A percentile compares a stretch with the other conserved stretches of the same genome.
Conservation (phyloP, 2,113 vertebrate species). For the Tychaedon coryphoeus region DNA sequence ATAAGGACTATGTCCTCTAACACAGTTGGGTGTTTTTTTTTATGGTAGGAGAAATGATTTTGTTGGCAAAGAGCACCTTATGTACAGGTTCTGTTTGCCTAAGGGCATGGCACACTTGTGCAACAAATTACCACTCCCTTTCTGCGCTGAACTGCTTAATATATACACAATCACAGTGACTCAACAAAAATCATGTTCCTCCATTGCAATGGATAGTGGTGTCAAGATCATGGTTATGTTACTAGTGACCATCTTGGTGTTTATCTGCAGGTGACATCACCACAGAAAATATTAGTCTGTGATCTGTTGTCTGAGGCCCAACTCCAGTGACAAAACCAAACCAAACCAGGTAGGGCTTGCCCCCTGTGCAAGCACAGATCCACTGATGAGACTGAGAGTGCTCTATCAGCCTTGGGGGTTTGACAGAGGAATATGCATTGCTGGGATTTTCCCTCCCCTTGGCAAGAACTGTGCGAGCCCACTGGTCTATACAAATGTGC, state of each 20-base stretch:
- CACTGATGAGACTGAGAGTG: background rate
- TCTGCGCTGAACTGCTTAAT: background rate
- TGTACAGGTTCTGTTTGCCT: background rate
- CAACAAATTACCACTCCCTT: background rate
- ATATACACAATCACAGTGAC: background rate
- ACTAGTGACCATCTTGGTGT: background rate
- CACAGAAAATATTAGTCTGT: background rate
- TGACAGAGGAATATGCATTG: fast-evolving
- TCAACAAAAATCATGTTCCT: background rate
- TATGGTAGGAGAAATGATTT: background rate
- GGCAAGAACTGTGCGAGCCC: background rate
- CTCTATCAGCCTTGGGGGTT: background rate
- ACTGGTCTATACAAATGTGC: background rate
- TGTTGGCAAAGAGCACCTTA: background rate
- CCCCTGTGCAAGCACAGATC: fast-evolving
- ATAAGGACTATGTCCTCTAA: background rate
- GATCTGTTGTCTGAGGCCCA: background rate
- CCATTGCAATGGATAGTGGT: background rate
- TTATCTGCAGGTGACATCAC: background rate
- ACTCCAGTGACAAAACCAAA: background rate
- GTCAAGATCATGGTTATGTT: background rate
- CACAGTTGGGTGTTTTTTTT: background rate
- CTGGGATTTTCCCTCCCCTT: background rate
- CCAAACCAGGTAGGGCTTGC: background rate
- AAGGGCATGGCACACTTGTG: background rate